Base-by-base conservation (phyloP, 2,888 invertebrate genomes). In the Auanema sp. region DNA sequence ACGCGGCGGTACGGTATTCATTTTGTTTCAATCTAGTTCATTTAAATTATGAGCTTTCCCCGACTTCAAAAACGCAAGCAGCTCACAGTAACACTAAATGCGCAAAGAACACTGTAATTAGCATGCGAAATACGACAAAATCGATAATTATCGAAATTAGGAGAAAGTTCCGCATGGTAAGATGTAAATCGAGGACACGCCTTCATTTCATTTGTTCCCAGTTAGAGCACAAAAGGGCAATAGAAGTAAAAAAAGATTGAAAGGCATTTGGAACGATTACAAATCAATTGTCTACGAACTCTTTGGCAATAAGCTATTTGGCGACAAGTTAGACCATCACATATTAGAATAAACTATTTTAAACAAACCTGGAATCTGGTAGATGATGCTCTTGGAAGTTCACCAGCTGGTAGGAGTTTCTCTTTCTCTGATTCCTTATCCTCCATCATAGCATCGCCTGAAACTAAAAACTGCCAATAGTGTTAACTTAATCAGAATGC, bases 301-400 rank as follows among this genome's bases (percentile, higher is more conserved):
- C 47, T 5, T 10, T 47, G 4, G 6, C 16, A 47, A 47, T 10
- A 5, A 5, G 21, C 16, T 47, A 18, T 21, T 47, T 16, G 4
- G 47, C 16, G 10, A 33, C 33, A 8, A 33, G 33, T 33, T 10
- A 47, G 6, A 47, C 4, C 16, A 16, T 47, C 10, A 47, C n/a
- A 47, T 47, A 47, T 6, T 21, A 5, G 16, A 52, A 52, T 6
- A 52, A 21, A 52, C 5, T 5, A n/a, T 52, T 16, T 18, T n/a
- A 21, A 50, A 42, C 50, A 4, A 18, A 63, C 63, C 58, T 63
- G 63, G 58, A 63, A 63, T 21, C 63, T 42, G 23, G 58, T 63
- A 10, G 58, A 58, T 21, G 53, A 33, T 16, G 24, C 40, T 5
- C 62, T 40, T 12, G 42, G 25, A n/a, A 62, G 23, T 12, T 58